Percentiles rank a stretch among this genome's conserved stretches.
Evolutionary conservation across 2,797 vertebrate genomes (phyloP).

Genomic region (Mormyrus proboscirostris): DNA sequence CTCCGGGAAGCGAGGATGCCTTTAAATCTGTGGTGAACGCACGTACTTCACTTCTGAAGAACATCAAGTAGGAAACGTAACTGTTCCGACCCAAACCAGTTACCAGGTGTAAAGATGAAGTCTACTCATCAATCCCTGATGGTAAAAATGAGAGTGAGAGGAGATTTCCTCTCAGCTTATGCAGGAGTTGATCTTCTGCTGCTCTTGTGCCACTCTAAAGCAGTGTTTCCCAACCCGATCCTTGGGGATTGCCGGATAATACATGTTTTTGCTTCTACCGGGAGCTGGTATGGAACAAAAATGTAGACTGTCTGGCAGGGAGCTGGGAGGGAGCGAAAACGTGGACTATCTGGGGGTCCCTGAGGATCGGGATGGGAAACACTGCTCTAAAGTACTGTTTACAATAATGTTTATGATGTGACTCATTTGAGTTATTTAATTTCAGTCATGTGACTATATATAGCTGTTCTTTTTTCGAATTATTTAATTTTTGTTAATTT

Average conservation of each 20-base stretch:
- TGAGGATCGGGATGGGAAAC: not conserved
- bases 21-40: conserved; percentile 93
- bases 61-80: conserved; percentile 62
- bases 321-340: not conserved
- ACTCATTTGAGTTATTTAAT: not conserved
- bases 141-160: not conserved
- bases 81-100: not conserved
- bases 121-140: not conserved
- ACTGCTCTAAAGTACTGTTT: not conserved
- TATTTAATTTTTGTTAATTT: conserved; percentile 1
- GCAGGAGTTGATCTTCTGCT: not conserved
- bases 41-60: conserved; percentile 82
- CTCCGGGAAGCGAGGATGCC: conserved; percentile 87
- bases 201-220: not conserved
- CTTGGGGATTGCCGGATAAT: not conserved
- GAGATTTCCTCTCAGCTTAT: not conserved
- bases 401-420: not conserved
- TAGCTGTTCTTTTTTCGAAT: not conserved
- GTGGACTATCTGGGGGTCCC: not conserved
- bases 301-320: not conserved
- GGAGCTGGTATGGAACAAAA: not conserved
- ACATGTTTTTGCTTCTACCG: not conserved
- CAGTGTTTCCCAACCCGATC: not conserved
- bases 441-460: not conserved
- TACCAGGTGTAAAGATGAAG: not conserved